Evolutionary conservation across 2,888 invertebrate species (phyloP), one percentile per base, ranked within the genome.

Genomic region (Leptinotarsa tumamoca): DNA sequence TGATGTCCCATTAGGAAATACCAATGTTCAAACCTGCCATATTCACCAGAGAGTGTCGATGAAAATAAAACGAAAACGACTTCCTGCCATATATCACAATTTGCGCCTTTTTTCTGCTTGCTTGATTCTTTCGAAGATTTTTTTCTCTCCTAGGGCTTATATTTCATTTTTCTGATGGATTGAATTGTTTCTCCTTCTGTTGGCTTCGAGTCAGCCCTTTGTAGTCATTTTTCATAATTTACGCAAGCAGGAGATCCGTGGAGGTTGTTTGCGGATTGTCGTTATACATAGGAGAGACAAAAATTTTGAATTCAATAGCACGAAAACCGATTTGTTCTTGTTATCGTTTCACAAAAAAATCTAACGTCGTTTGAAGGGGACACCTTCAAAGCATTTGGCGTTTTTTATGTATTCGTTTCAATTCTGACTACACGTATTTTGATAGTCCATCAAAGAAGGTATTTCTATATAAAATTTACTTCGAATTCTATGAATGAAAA

Each of bases 61-160:
- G 73, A 69, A 75, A 72, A 78, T 75, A 67, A 73, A 78, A 72
- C 70, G 78, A 69, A 69, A 67, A 73, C 75, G 73, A 78, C 72
- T 75, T 70, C 70, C 70, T 43, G 23, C 73, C 63, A 78, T 78
- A 78, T 78, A 78, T 78, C 78, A 78, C 71, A 78, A 78, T 78
- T 78, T 78, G 71, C 67, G 73, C 63, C 71, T 78, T 78, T 49
- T 77, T 78, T 69, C 50, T 73, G 73, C 58, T 71, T 69, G 21
- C 49, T 56, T 67, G 73, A 71, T 61, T 75, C 68, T 69, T 63
- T 72, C 54, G 18, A 49, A 68, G 50, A 27, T 49, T 49, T 52
- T 27, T 54, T 71, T 72, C 43, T 61, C 52, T 72, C 67, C 66
- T 27, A 49, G 52, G 69, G 50, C 69, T n/a, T 61, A 72, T 75